Conservation (phyloP, 2,888 invertebrate genomes). For the Heliothis peltigera region DNA sequence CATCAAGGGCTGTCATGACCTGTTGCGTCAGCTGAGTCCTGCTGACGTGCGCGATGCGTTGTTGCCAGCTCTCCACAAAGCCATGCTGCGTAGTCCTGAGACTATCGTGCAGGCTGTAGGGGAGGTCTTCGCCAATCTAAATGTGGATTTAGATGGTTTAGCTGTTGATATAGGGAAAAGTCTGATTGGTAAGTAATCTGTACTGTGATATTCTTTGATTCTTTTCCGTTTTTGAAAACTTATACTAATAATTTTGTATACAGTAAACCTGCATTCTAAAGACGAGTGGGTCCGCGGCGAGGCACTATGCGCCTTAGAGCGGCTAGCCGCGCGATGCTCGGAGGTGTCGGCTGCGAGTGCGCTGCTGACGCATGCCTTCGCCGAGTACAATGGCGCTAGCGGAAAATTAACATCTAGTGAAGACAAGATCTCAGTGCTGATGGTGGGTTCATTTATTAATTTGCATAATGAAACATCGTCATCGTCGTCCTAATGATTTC, state of each 20-base stretch:
- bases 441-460: slow-evolving; percentile 82
- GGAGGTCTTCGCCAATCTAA: slow-evolving; percentile 92
- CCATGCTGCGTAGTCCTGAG: slow-evolving; percentile 98
- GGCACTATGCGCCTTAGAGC: slow-evolving; percentile 93
- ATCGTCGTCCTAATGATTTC: neutral
- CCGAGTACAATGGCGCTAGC: slow-evolving; percentile 95
- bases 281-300: slow-evolving; percentile 94
- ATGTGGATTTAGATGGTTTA: slow-evolving; percentile 94
- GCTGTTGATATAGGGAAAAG: slow-evolving; percentile 95
- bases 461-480: neutral
- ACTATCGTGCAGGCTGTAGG: slow-evolving; percentile 95
- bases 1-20: slow-evolving; percentile 91
- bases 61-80: slow-evolving; percentile 96
- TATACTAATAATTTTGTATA: slow-evolving; percentile 31
- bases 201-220: neutral
- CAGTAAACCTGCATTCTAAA: slow-evolving; percentile 95
- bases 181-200: slow-evolving; percentile 91
- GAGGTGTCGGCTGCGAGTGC: slow-evolving; percentile 91
- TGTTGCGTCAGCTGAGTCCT: slow-evolving; percentile 91
- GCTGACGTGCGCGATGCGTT: slow-evolving; percentile 93
- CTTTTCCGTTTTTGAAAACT: neutral
- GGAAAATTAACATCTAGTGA: slow-evolving; percentile 97
- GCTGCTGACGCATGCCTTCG: slow-evolving; percentile 93
- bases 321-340: slow-evolving; percentile 93
- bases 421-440: slow-evolving; percentile 96